These are phyloP conservation scores for Athene cunicularia DNA, from an alignment of 2,113 vertebrate genomes.

Conservation along the genomic window DNA sequence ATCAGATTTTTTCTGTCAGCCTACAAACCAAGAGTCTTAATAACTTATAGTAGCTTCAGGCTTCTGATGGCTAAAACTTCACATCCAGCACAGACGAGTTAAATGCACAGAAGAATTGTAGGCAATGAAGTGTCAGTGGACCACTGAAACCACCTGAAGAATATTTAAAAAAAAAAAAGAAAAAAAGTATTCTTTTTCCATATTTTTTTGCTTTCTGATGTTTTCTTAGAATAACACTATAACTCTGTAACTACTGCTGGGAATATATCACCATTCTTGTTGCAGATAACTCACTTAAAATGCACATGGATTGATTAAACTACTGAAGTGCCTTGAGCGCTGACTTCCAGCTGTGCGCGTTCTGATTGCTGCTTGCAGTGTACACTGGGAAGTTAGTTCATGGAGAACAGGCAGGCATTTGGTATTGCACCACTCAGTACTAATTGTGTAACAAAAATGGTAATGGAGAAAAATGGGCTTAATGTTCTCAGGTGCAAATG, in stretches of 20 bases:
- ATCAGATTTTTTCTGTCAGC: background rate
- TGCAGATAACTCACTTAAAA: constrained; percentile 67
- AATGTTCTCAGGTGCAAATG: background rate
- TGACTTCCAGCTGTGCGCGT: constrained; percentile 29
- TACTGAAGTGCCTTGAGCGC: background rate
- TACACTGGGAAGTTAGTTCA: background rate
- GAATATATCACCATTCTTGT: background rate
- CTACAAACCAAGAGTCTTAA: background rate
- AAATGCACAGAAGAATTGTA: background rate
- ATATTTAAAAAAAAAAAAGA: background rate
- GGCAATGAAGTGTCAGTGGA: background rate
- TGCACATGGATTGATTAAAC: constrained; percentile 59
- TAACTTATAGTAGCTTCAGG: background rate
- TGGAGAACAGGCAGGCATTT: background rate
- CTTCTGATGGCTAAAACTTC: background rate
- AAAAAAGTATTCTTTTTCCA: background rate
- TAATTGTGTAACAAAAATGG: constrained; percentile 32
- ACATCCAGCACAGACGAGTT: background rate
- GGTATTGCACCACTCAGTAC: background rate
- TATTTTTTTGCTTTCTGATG: constrained; percentile 44
- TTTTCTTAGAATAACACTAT: constrained; percentile 40
- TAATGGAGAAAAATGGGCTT: constrained; percentile 26
- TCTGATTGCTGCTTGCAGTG: constrained; percentile 51
- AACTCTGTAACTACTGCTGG: constrained; percentile 25
- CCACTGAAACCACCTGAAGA: background rate